Conservation (phyloP, 2,888 invertebrate genomes). For the Plutella xylostella region DNA sequence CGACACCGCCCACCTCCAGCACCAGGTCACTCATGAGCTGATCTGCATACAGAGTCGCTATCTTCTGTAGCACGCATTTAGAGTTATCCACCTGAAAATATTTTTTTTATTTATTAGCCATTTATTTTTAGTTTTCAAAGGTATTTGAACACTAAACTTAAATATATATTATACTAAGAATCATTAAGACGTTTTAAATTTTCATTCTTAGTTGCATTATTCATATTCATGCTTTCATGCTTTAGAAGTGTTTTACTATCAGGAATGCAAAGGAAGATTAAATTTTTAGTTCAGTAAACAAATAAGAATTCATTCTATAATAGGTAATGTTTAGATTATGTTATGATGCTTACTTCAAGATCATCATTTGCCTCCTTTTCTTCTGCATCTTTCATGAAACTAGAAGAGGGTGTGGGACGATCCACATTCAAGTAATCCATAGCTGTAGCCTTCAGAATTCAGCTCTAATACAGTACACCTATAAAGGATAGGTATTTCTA, state of each 20-base stretch:
- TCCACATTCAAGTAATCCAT: slow-evolving; percentile 49
- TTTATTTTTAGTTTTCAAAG: background rate
- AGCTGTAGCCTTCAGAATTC: background rate
- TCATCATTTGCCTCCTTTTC: slow-evolving; percentile 38
- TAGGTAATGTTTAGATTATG: background rate
- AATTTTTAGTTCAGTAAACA: too few relatives aligned
- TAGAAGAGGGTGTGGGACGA: slow-evolving; percentile 29
- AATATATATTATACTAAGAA: too few relatives aligned
- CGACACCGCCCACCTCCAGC: slow-evolving; percentile 83
- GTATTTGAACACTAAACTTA: background rate
- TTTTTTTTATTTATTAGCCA: background rate
- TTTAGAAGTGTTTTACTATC: too few relatives aligned
- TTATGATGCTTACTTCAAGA: slow-evolving; percentile 39
- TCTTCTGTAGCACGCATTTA: slow-evolving; percentile 81
- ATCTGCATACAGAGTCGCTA: slow-evolving; percentile 86
- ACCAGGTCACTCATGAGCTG: slow-evolving; percentile 91
- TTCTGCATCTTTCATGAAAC: slow-evolving; percentile 27
- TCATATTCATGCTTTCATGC: too few relatives aligned
- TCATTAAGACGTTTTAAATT: too few relatives aligned
- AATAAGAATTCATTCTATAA: too few relatives aligned
- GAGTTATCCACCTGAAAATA: slow-evolving; percentile 84
- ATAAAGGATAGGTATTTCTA: too few relatives aligned
- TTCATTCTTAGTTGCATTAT: too few relatives aligned
- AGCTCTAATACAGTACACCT: too few relatives aligned
- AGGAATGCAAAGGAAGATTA: too few relatives aligned